These are phyloP conservation scores for Naja naja DNA, from an alignment of 2,113 vertebrate genomes.

Conservation along the genomic window DNA sequence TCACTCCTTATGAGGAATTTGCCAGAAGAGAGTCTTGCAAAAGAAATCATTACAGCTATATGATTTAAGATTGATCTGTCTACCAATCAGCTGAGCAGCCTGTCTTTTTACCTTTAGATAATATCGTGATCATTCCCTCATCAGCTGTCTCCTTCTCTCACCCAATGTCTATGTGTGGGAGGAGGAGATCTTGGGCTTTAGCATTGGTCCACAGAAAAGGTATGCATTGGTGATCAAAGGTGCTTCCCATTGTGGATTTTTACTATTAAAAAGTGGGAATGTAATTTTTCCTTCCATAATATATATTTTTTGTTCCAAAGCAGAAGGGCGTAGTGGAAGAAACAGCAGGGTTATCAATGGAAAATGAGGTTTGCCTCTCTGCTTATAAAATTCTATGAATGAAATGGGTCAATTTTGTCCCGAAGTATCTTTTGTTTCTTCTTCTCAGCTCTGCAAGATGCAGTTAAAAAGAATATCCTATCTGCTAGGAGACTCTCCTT, in stretches of 20 bases:
- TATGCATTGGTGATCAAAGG: not conserved
- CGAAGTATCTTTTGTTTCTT: not conserved
- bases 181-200: not conserved
- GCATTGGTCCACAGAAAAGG: not conserved
- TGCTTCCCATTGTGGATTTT: not conserved
- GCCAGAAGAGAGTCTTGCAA: not conserved
- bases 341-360: not conserved
- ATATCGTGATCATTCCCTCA: not conserved
- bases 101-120: not conserved
- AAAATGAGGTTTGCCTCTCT: not conserved
- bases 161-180: not conserved
- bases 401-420: not conserved
- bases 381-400: not conserved
- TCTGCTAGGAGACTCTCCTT: not conserved
- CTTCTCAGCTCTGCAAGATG: not conserved
- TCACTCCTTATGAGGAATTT: not conserved
- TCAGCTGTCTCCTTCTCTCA: not conserved
- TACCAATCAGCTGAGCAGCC: not conserved
- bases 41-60: not conserved
- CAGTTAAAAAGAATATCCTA: not conserved
- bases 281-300: not conserved
- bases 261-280: not conserved
- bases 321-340: too few relatives aligned
- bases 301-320: not conserved
- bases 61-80: not conserved